Evolutionary conservation across 2,888 invertebrate genomes (phyloP), one percentile per base, ranked within the genome.

Genomic region (Clepsis dumicolana): DNA sequence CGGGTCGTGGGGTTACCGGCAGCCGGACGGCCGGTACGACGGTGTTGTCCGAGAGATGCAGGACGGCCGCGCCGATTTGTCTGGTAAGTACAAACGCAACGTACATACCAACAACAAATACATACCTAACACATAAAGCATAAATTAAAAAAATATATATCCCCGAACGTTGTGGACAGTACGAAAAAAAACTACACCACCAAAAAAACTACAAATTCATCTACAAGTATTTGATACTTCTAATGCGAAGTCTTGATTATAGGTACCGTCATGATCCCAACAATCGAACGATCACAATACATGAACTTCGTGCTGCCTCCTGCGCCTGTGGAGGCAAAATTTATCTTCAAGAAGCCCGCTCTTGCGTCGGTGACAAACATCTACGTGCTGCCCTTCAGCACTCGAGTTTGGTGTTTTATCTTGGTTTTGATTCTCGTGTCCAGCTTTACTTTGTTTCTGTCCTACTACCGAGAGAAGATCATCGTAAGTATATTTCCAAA

Each of bases 31-130:
- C 0, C 75, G 77, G 4, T 88, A 83, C 82, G 82, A 68, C 64
- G 89, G 88, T 0, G 80, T 88, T 80, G 79, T 80, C 14, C 83
- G 85, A 8, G 75, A 82, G 71, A 54, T 88, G 70, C 76, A 79
- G 5, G 80, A 82, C 4, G 77, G 78, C 2, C 83, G 87, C 66
- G 81, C 83, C 16, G 88, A 89, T 65, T 72, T 89, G 21, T 84
- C 85, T 8, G 85, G 87, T 61, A 81, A 14, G 16, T 41, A 41
- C 4, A 7, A 7, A 10, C 8, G 3, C 5, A 29, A 7, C 3
- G 7, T 29, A 5, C 5, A 8, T 29, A 7, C 29, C 29, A 7
- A 5, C 29, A 29, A 7, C 5, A 29, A 7, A 5, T 29, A 7
- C 8, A 29, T 29, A 29, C 8, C 29, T 7, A 7, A 29, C 29